Evolutionary conservation across 1,140 invertebrate species (phyloP), one percentile per base, ranked within the genome.

Genomic region (Coptotermes formosanus): DNA sequence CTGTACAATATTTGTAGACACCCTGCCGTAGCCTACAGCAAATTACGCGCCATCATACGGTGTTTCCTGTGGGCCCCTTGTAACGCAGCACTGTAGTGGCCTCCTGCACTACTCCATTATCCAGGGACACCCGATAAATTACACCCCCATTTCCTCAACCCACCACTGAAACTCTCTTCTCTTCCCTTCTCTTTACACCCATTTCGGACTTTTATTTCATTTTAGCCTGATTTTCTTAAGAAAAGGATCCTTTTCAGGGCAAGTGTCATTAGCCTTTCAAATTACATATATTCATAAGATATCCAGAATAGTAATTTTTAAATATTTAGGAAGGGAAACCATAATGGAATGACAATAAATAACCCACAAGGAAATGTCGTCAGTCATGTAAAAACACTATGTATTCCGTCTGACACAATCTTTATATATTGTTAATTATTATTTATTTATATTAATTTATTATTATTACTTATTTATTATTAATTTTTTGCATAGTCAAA

Each of bases 41-140:
- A n/a, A 75, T 75, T 75, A 30, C 25, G n/a, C 4, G 30, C 64
- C 25, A 75, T 75, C 64, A 30, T 75, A 75, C 64, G n/a, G 2
- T 11, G 64, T n/a, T 55, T 75, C n/a, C 64, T 3, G n/a, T n/a
- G 25, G 2, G 25, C 9, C 64, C 7, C n/a, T 25, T 75, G n/a
- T 75, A 75, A 25, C 64, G 14, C 8, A 12, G 9, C n/a, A 64
- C 64, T 30, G 8, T 12, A 25, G 2, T 30, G 64, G 64, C n/a
- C 64, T 16, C 64, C 8, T n/a, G 14, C 64, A 14, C 25, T 30
- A 75, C 64, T n/a, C 64, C n/a, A 75, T 75, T 75, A 75, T 75
- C 64, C 64, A 75, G 25, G 64, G 14, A 75, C 64, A 75, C n/a
- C 64, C 25, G n/a, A 75, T 75, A 75, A 75, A 75, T 75, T 75